Base-by-base conservation (phyloP, 2,888 invertebrate genomes). In the Eilema griseolum region DNA sequence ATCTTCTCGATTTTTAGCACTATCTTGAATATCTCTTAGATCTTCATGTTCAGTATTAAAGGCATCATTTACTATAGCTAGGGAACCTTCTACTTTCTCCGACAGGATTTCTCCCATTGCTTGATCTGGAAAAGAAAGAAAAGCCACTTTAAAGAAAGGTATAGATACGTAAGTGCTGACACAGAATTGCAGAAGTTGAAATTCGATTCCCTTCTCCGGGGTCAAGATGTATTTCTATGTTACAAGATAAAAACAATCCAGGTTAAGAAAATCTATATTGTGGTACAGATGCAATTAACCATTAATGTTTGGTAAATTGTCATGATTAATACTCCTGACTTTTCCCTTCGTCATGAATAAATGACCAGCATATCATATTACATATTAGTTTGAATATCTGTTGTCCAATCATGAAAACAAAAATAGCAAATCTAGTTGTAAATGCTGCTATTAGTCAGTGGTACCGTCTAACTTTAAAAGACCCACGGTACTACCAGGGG, bases 71-170 rank as follows among this genome's bases (percentile, higher is more conserved):
- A 66, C 69, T 46, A 59, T 63, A 20, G 69, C 69, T n/a, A 63
- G 66, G 66, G 69, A 26, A 46, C 31, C 60, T 66, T 63, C 66
- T 37, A n/a, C 46, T 23, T 66, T 72, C 66, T 60, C 69, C 63
- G 72, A 57, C 37, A 69, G 52, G 20, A 63, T 74, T 69, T 75
- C 70, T 69, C 80, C 81, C 81, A 81, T 81, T 67, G 66, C 78
- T 81, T 62, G 61, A 70, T 78, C 81, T 81, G 80, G 14, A 71
- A 79, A 57, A 5, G 64, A 46, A 16, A 41, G n/a, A 69, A 69
- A 41, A 28, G 11, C 8, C 26, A n/a, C 16, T 67, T 33, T 12
- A 52, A n/a, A 31, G 33, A 31, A 31, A 14, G 14, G 2, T 3
- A 41, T 41, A 41, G 14, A 16, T 0, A 16, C 16, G 16, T 16